Percentiles rank a stretch among this genome's conserved stretches.
These are phyloP conservation scores for Micropoecilia bifurca DNA, from an alignment of 2,797 vertebrate species.

Conservation along the genomic window DNA sequence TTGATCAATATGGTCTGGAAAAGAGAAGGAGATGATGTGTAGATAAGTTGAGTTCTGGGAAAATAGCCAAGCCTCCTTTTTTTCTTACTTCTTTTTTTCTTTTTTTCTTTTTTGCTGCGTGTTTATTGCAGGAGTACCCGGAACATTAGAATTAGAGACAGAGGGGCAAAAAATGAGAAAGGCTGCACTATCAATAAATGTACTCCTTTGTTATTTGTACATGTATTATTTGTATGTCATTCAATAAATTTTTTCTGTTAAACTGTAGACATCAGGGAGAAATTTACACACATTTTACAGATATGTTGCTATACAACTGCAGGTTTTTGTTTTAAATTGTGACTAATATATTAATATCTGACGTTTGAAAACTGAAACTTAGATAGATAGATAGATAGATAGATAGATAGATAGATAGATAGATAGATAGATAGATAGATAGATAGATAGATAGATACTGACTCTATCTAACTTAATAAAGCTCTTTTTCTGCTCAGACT, in stretches of 20 bases:
- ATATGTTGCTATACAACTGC: neutral
- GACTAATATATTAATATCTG: neutral
- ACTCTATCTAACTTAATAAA: constrained; percentile 42
- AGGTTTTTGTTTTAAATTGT: neutral
- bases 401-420: neutral
- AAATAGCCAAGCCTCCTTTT: constrained; percentile 71
- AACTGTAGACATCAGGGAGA: neutral
- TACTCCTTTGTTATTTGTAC: neutral
- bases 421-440: constrained; percentile 4
- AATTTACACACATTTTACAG: neutral
- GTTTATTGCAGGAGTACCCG: constrained; percentile 41
- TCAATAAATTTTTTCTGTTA: constrained; percentile 5
- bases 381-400: neutral
- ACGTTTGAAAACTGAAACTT: neutral
- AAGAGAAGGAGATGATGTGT: constrained; percentile 75
- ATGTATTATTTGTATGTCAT: constrained; percentile 16
- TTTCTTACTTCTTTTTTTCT: neutral
- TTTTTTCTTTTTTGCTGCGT: constrained; percentile 7
- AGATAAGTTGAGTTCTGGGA: constrained; percentile 72
- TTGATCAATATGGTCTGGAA: constrained; percentile 85
- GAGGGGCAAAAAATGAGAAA: constrained; percentile 28
- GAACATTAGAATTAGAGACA: constrained; percentile 32
- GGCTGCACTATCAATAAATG: constrained; percentile 30
- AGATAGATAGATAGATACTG: constrained; percentile 4
- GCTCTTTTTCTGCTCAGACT: constrained; percentile 49